Base-by-base conservation (phyloP, 2,113 vertebrate species). In the Varanus komodoensis region DNA sequence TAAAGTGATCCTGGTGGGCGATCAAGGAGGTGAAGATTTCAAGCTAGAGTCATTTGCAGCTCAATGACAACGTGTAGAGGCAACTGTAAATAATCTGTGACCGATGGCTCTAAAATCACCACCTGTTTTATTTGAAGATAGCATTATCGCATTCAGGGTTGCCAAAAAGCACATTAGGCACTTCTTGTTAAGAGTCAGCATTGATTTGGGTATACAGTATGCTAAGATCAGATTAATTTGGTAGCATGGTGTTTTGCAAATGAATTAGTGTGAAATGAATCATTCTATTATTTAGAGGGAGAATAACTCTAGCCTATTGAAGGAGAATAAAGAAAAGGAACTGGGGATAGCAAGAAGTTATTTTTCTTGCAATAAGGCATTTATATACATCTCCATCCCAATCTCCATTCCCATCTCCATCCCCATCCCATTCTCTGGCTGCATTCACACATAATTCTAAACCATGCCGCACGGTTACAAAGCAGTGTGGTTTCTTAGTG, bases 21-120 rank as follows among this genome's bases (percentile, higher is more conserved):
- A 67, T 50, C 73, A 84, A 52, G 48, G 52, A 74, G 29, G 50
- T 57, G 34, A 44, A 68, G 32, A 50, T 77, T 64, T 89, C 71
- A 84, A 77, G 19, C 19, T 75, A 54, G 81, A 84, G 71, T 89
- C 44, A 75, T 89, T 89, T 89, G 54, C 54, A 89, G 38, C 73
- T 77, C 21, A 68, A 84, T 64, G 82, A 77, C 71, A 75, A 67
- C 48, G 50, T 73, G 57, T 34, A 82, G 61, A 84, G 57, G 29
- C 38, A 67, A 84, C 27, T 77, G 19, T 84, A 84, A 67, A 89
- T 34, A 67, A 88, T 88, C 15, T 82, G 69, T 83, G 83, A 75
- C 52, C 48, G 52, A 50, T 83, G 54, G 17, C 27, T 64, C 57
- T 38, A 83, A 75, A 89, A 21, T 69, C 27, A 83, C 19, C 73